Evolutionary conservation across 2,113 vertebrate species (phyloP).

Genomic region (Nothoprocta perdicaria): DNA sequence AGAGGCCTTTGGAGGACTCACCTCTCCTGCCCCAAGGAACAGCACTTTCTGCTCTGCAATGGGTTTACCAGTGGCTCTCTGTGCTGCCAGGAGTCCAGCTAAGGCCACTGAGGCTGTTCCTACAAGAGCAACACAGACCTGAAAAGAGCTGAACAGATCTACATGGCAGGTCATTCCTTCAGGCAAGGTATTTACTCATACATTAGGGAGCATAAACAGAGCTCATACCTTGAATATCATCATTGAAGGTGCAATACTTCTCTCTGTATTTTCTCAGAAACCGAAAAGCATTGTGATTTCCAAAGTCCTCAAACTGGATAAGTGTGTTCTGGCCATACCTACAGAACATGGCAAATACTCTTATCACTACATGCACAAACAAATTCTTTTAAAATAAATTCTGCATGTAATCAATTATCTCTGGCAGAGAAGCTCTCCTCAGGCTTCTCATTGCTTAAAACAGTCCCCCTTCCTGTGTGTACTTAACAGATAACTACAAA

Average conservation of each 20-base stretch:
- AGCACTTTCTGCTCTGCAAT: conserved; percentile 91
- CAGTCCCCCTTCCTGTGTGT: accelerated
- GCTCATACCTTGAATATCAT: conserved; percentile 93
- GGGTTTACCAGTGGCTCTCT: conserved; percentile 85
- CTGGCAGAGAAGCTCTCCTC: not conserved
- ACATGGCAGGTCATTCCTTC: accelerated
- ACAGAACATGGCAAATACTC: not conserved
- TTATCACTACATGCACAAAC: not conserved
- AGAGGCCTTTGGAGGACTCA: conserved; percentile 36
- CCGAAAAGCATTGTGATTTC: conserved; percentile 97
- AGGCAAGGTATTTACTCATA: accelerated
- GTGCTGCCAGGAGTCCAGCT: conserved; percentile 90
- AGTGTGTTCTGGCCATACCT: conserved; percentile 92
- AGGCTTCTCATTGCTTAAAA: not conserved
- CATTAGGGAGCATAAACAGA: not conserved
- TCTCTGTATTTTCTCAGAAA: conserved; percentile 93
- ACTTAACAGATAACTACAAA: accelerated
- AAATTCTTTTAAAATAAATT: not conserved
- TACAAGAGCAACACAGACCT: conserved; percentile 40
- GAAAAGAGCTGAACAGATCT: not conserved
- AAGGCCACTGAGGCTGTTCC: conserved; percentile 94
- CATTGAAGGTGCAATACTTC: conserved; percentile 97
- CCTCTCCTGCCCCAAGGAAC: conserved; percentile 97
- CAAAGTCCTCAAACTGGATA: conserved; percentile 98
- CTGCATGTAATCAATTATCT: accelerated